These are phyloP conservation scores for Ochlodes sylvanus DNA, from an alignment of 2,888 invertebrate species.

Conservation along the genomic window DNA sequence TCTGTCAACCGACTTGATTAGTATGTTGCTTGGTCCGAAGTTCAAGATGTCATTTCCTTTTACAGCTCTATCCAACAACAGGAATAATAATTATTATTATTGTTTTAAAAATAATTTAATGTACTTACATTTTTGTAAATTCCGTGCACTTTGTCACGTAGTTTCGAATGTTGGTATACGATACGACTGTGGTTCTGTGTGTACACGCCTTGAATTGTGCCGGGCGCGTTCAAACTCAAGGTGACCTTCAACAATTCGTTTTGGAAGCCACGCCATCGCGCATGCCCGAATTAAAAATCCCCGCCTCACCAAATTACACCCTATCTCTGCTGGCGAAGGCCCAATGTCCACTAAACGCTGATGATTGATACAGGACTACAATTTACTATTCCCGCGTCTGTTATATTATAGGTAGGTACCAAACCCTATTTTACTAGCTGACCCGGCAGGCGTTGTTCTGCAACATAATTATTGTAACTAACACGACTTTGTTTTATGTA, in stretches of 20 bases:
- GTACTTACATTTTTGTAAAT: constrained; percentile 46
- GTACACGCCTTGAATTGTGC: constrained; percentile 43
- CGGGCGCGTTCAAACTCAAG: constrained; percentile 56
- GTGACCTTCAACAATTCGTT: constrained; percentile 74
- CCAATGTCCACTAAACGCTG: constrained; percentile 42
- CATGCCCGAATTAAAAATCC: constrained; percentile 64
- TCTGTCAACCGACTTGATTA: not conserved
- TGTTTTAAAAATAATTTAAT: constrained; percentile 1
- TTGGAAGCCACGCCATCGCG: constrained; percentile 68
- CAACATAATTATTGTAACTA: too few species aligned
- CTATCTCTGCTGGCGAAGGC: constrained; percentile 48
- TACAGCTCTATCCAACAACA: not conserved
- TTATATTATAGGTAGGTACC: too few species aligned
- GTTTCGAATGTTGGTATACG: constrained; percentile 44
- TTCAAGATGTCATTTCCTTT: not conserved
- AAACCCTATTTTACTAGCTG: too few species aligned
- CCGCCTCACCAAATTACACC: constrained; percentile 51
- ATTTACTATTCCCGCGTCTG: constrained; percentile 41
- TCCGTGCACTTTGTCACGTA: constrained; percentile 60
- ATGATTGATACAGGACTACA: constrained; percentile 55
- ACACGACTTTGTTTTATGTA: not conserved
- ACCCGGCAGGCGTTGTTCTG: too few species aligned
- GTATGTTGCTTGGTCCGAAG: not conserved
- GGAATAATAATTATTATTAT: not conserved
- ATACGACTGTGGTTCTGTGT: constrained; percentile 41